phyloP scores from a whole-genome alignment of 2,888 invertebrate species.

The Notocelia uddmanniana region DNA sequence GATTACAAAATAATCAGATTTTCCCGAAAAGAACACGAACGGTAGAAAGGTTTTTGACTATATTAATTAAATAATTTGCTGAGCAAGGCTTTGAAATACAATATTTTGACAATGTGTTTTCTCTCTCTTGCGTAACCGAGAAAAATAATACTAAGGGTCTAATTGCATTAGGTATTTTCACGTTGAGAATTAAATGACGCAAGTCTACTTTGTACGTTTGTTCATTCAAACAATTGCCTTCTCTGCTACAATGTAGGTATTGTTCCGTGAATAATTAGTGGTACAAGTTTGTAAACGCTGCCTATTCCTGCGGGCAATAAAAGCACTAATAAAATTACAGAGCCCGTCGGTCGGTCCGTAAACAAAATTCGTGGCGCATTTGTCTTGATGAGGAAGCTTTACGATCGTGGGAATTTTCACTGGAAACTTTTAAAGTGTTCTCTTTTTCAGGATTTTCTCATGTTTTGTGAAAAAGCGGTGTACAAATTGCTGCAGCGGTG shows the following conservation, averaged over 20 bases:
- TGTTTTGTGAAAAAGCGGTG: background rate
- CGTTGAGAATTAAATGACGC: background rate
- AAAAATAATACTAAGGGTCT: too few species aligned
- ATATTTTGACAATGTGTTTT: too few species aligned
- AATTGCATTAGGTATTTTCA: too few species aligned
- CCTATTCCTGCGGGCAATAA: conserved; percentile 25
- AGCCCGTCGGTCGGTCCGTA: conserved; percentile 23
- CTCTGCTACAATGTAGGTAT: conserved; percentile 5
- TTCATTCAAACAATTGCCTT: background rate
- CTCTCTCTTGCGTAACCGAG: too few species aligned
- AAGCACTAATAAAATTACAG: conserved; percentile 38
- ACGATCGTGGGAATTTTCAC: conserved; percentile 29
- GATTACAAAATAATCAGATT: conserved; percentile 3
- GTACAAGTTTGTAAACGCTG: conserved; percentile 13
- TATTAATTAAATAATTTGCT: conserved; percentile 13
- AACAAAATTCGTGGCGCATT: conserved; percentile 35
- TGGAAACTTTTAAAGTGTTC: conserved; percentile 18
- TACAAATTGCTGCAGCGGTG: conserved; percentile 9
- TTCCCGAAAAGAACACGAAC: background rate
- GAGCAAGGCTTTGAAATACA: too few species aligned
- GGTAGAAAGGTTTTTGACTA: background rate
- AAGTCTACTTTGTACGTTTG: background rate
- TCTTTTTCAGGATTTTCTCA: conserved; percentile 18
- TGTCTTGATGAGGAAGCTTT: conserved; percentile 40
- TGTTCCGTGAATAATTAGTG: conserved; percentile 10